A percentile compares a stretch with the other conserved stretches of the same genome.
Evolutionary conservation across 53 echinoderm and acorn worm species (phyloP).

Genomic region (Antedon mediterranea): DNA sequence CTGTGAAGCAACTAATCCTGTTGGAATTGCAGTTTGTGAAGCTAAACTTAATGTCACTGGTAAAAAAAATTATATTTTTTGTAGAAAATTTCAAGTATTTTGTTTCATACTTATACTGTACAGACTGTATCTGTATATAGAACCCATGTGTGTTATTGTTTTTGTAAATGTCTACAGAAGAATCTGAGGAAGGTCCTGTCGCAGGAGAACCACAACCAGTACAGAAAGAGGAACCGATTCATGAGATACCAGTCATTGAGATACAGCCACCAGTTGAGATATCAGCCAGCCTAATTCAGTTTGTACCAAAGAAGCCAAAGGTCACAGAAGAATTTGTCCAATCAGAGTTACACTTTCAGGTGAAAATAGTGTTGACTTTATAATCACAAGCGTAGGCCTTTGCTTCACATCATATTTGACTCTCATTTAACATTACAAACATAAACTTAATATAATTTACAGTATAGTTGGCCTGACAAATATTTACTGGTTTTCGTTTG

Average conservation of each 20-base stretch:
- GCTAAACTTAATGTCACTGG: conserved; percentile 73
- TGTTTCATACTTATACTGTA: no score
- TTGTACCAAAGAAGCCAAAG: background rate
- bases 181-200: background rate
- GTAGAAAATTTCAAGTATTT: no score
- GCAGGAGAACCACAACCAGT: background rate
- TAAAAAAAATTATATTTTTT: conserved; percentile 15
- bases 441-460: no score
- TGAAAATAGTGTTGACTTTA: no score
- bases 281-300: background rate
- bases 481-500: no score
- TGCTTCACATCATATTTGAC: no score
- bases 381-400: no score
- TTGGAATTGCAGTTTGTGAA: conserved; percentile 54
- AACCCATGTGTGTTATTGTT: no score
- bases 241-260: background rate
- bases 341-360: background rate
- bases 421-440: no score
- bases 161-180: background rate
- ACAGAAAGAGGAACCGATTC: background rate
- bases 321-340: background rate
- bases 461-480: no score
- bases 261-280: background rate
- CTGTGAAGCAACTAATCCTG: conserved; percentile 72
- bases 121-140: no score